Evolutionary conservation across 2,888 invertebrate species (phyloP).

Genomic region (Mystacides longicornis): DNA sequence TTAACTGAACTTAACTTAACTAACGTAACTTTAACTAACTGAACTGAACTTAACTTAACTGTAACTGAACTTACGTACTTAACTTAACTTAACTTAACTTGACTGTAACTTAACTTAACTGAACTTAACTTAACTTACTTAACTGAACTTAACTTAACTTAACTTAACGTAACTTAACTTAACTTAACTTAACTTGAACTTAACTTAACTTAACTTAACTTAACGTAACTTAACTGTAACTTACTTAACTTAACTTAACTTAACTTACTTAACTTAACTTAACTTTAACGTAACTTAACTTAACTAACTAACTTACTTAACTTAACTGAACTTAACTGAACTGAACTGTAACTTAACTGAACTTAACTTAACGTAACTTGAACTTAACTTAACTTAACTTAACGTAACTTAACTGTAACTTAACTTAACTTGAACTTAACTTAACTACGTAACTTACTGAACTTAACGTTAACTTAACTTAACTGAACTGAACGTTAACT

Average conservation of each 20-base stretch:
- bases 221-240: not conserved
- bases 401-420: too few species aligned
- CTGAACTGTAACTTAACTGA: too few species aligned
- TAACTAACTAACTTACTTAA: not conserved
- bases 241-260: not conserved
- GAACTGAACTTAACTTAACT: not conserved
- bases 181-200: not conserved
- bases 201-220: not conserved
- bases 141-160: not conserved
- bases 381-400: too few species aligned
- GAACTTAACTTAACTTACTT: not conserved
- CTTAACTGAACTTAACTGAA: not conserved
- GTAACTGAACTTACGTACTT: not conserved
- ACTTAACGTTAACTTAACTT: not conserved
- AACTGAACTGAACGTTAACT: not conserved
- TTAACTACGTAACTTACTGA: too few species aligned
- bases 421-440: too few species aligned
- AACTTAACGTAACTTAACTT: not conserved
- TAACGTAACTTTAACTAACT: not conserved
- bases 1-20: not conserved
- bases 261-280: not conserved
- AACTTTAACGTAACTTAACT: not conserved
- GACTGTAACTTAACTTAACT: not conserved
- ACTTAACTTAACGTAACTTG: too few species aligned
- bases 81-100: not conserved